Evolutionary conservation across 2,888 invertebrate species (phyloP), one percentile per base, ranked within the genome.

Genomic region (Ormyrus pomaceus): DNA sequence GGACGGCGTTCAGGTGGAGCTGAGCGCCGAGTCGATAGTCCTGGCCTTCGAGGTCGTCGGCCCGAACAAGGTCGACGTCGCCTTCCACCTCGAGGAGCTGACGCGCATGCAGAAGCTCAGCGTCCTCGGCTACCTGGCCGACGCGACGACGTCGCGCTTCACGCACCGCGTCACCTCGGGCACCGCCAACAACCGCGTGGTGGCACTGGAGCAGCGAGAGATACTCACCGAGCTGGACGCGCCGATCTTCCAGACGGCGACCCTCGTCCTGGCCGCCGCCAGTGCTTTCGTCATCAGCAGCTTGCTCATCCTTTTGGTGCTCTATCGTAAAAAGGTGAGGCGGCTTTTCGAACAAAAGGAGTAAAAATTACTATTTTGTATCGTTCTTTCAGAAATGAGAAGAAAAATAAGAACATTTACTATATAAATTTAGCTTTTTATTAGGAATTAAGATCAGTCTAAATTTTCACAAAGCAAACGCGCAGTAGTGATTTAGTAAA

Each of bases 221-320:
- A 94, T 95, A 78, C 93, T 94, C 56, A 94, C 93, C 53, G 94
- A 95, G 86, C 92, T 94, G 50, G 92, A 94, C 48, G 93, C 94
- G 7, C 94, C 95, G 0, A 83, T 88, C 77, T 95, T 96, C 87
- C 96, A 96, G 88, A 94, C 95, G 10, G 95, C 95, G 61, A 92
- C 96, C 34, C 94, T 96, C 84, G 95, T 96, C 13, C 92, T 96
- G 73, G 95, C 95, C 46, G 95, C 95, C 0, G 95, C 95, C 7
- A 95, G 96, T 5, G 95, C 96, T 0, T 96, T 96, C 87, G 93
- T 96, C 77, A 95, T 96, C 88, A 95, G 95, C 87, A 94, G 95
- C 34, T 92, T 96, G 34, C 94, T 95, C 50, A 94, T 96, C 5
- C 92, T 96, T 11, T 93, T 96, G 3, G 94, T 95, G 93, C 91